These are phyloP conservation scores for Acanthornis magna DNA, from an alignment of 2,797 vertebrate species.

Conservation along the genomic window DNA sequence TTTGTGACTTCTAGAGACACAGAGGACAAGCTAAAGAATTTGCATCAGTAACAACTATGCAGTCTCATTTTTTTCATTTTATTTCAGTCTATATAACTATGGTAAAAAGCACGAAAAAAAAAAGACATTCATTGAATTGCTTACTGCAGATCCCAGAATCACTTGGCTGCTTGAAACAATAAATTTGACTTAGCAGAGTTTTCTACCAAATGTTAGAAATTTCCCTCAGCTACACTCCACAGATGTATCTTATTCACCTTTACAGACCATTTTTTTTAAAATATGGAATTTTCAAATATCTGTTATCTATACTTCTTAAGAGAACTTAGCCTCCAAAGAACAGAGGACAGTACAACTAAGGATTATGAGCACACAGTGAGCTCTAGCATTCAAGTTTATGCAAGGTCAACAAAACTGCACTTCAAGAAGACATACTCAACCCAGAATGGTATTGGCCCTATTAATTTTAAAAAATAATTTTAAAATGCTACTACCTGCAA, in stretches of 20 bases:
- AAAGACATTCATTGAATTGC: not conserved
- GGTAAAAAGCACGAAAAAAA: not conserved
- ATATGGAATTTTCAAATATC: not conserved
- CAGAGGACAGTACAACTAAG: not conserved
- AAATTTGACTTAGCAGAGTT: not conserved
- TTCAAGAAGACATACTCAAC: not conserved
- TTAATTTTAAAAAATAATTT: not conserved
- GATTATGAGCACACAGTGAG: not conserved
- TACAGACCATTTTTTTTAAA: not conserved
- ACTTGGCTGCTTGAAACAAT: not conserved
- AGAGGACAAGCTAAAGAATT: not conserved
- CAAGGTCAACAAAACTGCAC: not conserved
- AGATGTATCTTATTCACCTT: not conserved
- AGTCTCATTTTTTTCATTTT: not conserved
- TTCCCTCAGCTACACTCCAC: not conserved
- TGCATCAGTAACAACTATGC: not conserved
- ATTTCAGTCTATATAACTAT: not conserved
- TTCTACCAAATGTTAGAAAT: not conserved
- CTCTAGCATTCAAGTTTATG: not conserved
- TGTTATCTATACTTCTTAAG: not conserved
- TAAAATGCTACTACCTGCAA: not conserved
- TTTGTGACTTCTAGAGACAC: not conserved
- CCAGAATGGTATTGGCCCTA: not conserved
- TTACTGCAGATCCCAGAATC: not conserved
- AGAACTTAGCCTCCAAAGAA: not conserved